Percentiles rank a stretch among this genome's conserved stretches.
phyloP scores from a whole-genome alignment of 2,113 vertebrate genomes.

The Australoheros scitulus region DNA sequence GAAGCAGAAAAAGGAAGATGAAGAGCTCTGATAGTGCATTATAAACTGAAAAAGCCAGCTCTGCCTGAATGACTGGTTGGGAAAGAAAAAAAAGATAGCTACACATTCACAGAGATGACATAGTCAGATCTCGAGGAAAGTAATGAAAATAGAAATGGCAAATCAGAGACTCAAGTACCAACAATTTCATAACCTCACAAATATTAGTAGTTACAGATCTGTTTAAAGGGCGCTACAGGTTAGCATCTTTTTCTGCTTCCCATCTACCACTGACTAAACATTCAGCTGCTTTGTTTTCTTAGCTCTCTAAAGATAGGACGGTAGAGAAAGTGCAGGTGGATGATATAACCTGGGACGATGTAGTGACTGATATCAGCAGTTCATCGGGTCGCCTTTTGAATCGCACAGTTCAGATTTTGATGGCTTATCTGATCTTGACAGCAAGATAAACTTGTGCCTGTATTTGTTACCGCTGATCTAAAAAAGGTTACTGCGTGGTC shows the following conservation, averaged over 20 bases:
- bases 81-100: too few relatives aligned
- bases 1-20: not conserved
- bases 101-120: not conserved
- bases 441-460: not conserved
- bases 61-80: constrained; percentile 36
- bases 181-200: not conserved
- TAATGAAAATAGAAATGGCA: not conserved
- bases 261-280: not conserved
- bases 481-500: not conserved
- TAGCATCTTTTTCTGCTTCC: not conserved
- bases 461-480: not conserved
- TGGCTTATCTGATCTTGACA: not conserved
- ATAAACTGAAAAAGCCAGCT: constrained; percentile 34
- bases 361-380: not conserved
- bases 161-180: not conserved
- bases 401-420: not conserved
- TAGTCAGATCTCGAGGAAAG: not conserved
- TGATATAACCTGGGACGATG: not conserved
- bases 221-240: not conserved
- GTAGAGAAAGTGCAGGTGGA: not conserved
- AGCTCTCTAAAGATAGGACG: not conserved
- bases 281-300: not conserved
- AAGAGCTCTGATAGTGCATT: not conserved
- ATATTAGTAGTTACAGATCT: not conserved
- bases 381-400: not conserved